Conservation (phyloP, 2,797 vertebrate species). For the Enteromius afrohamiltoni region DNA sequence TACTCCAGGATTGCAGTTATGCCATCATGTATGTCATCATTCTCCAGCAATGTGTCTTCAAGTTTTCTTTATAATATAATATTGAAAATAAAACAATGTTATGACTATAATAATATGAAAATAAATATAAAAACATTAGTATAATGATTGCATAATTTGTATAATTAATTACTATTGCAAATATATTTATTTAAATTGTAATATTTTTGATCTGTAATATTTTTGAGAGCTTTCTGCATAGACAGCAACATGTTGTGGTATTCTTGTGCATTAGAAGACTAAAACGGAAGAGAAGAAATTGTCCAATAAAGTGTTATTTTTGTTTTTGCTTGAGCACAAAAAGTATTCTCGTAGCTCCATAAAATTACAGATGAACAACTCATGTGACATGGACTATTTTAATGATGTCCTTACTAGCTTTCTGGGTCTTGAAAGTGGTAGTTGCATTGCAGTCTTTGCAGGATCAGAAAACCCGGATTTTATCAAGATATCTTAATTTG, state of each 20-base stretch:
- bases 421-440: background rate
- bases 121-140: background rate
- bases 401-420: background rate
- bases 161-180: background rate
- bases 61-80: background rate
- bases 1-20: background rate
- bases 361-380: background rate
- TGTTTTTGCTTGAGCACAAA: background rate
- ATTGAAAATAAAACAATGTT: background rate
- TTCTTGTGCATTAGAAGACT: background rate
- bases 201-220: background rate
- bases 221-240: background rate
- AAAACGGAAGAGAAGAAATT: background rate
- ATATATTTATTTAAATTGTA: background rate
- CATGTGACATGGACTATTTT: background rate
- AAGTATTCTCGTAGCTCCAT: background rate
- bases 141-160: background rate
- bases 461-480: background rate
- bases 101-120: background rate
- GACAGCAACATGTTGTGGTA: background rate
- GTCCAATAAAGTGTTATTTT: background rate
- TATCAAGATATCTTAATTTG: background rate
- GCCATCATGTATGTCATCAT: conserved; percentile 2
- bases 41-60: background rate
- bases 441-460: background rate